Evolutionary conservation across 1,140 invertebrate species (phyloP).

Genomic region (Gonioctena quinquepunctata): DNA sequence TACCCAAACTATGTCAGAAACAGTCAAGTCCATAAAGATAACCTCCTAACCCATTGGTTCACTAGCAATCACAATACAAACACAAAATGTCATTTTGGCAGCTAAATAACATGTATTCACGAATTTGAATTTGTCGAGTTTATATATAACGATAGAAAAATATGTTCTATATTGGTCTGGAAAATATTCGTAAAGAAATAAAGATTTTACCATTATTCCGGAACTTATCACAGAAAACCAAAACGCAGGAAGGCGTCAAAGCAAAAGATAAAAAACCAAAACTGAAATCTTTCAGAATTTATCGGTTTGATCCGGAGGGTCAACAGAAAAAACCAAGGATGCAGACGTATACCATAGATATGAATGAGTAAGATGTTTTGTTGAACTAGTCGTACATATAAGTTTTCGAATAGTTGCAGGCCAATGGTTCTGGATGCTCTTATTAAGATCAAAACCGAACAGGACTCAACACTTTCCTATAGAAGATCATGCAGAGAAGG

Average conservation of each 20-base stretch:
- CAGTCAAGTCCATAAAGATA: too few relatives aligned
- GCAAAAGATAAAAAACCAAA: constrained; percentile 44
- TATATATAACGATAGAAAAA: background rate
- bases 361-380: constrained; percentile 69
- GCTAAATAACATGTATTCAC: background rate
- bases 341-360: constrained; percentile 89
- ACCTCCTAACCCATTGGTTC: too few relatives aligned
- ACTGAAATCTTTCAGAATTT: constrained; percentile 85
- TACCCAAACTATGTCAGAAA: too few relatives aligned
- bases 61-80: too few relatives aligned
- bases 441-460: constrained; percentile 85
- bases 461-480: constrained; percentile 83
- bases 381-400: background rate
- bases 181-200: background rate
- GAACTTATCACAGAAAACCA: background rate
- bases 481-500: constrained; percentile 84
- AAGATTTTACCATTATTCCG: background rate
- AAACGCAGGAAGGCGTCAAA: background rate
- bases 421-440: constrained; percentile 87
- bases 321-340: constrained; percentile 81
- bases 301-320: constrained; percentile 86
- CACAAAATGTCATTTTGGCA: background rate
- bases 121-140: background rate
- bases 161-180: background rate
- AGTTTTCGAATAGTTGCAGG: constrained; percentile 57